Evolutionary conservation across 2,888 invertebrate genomes (phyloP).

Genomic region (Synergus itoensis): DNA sequence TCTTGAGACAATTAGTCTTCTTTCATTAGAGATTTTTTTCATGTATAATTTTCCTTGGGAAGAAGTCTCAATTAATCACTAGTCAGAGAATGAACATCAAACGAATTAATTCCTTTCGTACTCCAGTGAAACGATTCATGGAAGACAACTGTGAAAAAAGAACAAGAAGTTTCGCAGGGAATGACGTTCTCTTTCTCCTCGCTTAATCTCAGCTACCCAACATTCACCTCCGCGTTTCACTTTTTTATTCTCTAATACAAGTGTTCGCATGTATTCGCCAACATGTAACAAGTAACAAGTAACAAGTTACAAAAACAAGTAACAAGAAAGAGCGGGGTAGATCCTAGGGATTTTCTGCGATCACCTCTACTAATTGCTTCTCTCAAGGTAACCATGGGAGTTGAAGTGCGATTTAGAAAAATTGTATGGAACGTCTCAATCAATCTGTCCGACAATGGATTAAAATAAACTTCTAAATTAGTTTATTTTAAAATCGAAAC

Average conservation of each 20-base stretch:
- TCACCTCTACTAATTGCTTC: constrained; percentile 53
- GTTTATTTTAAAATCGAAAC: too few relatives aligned
- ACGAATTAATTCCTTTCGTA: neutral
- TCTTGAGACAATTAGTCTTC: neutral
- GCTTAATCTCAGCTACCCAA: constrained; percentile 32
- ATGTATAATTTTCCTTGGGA: neutral
- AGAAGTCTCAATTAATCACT: constrained; percentile 1
- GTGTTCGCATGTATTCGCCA: neutral
- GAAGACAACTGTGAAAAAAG: constrained; percentile 3
- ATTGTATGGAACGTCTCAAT: neutral
- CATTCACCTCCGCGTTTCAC: constrained; percentile 40
- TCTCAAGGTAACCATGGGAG: neutral
- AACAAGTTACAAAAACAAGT: neutral
- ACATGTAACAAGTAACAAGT: constrained; percentile 28
- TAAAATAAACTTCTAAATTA: neutral
- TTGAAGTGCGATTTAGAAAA: constrained; percentile 5
- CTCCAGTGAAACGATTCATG: neutral
- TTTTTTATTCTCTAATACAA: constrained; percentile 38
- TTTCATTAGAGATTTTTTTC: neutral
- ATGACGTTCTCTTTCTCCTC: neutral
- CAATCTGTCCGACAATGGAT: neutral
- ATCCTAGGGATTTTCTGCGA: constrained; percentile 53
- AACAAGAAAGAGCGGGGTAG: constrained; percentile 5
- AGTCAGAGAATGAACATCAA: neutral
- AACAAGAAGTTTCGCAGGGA: neutral